phyloP scores from a whole-genome alignment of 2,113 vertebrate species.

The Neodon shergylaensis region DNA sequence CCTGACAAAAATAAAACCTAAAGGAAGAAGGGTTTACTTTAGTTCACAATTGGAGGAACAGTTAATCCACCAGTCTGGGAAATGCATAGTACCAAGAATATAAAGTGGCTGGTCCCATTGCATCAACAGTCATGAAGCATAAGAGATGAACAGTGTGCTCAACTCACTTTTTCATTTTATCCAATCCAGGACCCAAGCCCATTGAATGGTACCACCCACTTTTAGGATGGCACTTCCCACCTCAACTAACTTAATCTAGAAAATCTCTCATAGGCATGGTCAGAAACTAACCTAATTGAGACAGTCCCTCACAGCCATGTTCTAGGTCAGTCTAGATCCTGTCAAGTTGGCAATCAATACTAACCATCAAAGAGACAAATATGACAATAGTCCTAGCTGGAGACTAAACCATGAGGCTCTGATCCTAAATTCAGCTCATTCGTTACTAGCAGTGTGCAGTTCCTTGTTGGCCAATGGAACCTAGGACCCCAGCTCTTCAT shows the following conservation, averaged over 20 bases:
- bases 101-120: neutral
- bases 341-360: neutral
- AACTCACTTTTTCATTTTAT: neutral
- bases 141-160: neutral
- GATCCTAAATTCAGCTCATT: neutral
- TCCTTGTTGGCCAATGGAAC: neutral
- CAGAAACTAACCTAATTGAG: neutral
- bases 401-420: neutral
- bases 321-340: neutral
- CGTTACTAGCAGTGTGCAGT: neutral
- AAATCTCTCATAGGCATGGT: neutral
- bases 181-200: neutral
- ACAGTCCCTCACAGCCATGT: neutral
- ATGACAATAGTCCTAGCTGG: neutral
- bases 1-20: neutral
- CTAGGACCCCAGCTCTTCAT: neutral
- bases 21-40: neutral
- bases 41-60: neutral
- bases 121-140: neutral
- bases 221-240: neutral
- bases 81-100: neutral
- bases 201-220: neutral
- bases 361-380: neutral
- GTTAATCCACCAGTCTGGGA: no score
- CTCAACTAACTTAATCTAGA: neutral